Base-by-base conservation (phyloP, 2,797 vertebrate species). In the Microchirus variegatus region DNA sequence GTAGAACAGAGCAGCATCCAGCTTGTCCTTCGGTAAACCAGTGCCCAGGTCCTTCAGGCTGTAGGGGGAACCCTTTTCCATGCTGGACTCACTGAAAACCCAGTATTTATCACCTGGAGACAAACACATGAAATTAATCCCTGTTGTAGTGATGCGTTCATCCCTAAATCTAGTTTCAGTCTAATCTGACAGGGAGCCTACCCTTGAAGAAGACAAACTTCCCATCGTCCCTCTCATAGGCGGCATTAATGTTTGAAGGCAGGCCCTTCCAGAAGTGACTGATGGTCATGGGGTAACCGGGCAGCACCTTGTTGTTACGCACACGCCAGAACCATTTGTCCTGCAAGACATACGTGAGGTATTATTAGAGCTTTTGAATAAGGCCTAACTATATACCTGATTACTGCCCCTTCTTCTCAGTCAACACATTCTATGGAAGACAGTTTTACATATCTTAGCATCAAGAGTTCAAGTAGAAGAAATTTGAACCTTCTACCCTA, bases 131-230 rank as follows among this genome's bases (percentile, higher is more conserved):
- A 42, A 6, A 13, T 42, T 15, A 4, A 14, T 42, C 41, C 2
- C 41, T 42, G 41, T 6, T 42, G 41, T 14, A 42, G 38, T 40
- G 38, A 40, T 12, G 38, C 7, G 4, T 42, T 44, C 15, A 9
- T 44, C 43, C 43, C 5, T 3, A 12, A 18, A 68, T 55, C 43
- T 63, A 50, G 5, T 61, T 67, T 52, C n/a, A 17, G 10, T 67
- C 1, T 17, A 1, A 51, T 10, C 8, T 14, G 31, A 22, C 10
- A 14, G 1, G 4, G 15, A 22, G 53, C 67, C 10, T 78, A 97
- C 96, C 96, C 85, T 97, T 98, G 85, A 98, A 97, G 89, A 98
- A 98, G 73, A 97, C 89, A 70, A 97, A 96, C 72, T 96, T 96
- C 9, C 96, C 96, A 68, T 97, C 95, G 10, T 92, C 85, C 43